These are phyloP conservation scores for Conus ventricosus DNA, from an alignment of 1,140 invertebrate genomes.

Conservation along the genomic window DNA sequence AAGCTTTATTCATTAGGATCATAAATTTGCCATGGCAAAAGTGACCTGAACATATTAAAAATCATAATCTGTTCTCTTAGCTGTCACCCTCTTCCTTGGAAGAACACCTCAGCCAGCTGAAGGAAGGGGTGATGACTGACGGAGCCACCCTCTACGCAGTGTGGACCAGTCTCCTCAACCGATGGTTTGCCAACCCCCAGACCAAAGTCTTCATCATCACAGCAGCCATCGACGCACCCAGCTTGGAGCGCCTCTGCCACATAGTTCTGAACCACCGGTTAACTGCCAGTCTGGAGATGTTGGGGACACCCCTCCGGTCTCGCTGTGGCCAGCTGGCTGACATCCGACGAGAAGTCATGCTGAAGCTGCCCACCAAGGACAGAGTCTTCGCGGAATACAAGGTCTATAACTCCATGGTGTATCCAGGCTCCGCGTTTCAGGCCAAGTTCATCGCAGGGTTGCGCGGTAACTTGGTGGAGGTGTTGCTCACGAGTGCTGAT, in stretches of 20 bases:
- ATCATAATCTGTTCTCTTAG: neutral
- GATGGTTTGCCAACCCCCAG: constrained; percentile 55
- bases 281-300: constrained; percentile 57
- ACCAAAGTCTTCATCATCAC: constrained; percentile 61
- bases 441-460: constrained; percentile 62
- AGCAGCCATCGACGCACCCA: constrained; percentile 55
- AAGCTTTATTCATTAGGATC: too few species aligned
- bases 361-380: constrained; percentile 50
- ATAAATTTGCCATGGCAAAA: neutral
- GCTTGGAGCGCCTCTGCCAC: constrained; percentile 57
- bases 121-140: constrained; percentile 38
- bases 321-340: constrained; percentile 51
- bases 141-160: constrained; percentile 53
- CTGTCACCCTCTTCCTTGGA: constrained; percentile 32
- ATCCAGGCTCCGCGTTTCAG: constrained; percentile 56
- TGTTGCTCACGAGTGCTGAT: constrained; percentile 61
- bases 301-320: constrained; percentile 56
- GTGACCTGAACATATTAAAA: neutral
- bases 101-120: constrained; percentile 42
- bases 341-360: constrained; percentile 51
- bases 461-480: constrained; percentile 47
- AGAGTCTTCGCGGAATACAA: constrained; percentile 67
- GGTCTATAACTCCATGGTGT: constrained; percentile 58
- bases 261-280: constrained; percentile 56
- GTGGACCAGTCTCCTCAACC: constrained; percentile 60